phyloP scores from a whole-genome alignment of 2,888 invertebrate species.

The Scaptomyza tumidula region DNA sequence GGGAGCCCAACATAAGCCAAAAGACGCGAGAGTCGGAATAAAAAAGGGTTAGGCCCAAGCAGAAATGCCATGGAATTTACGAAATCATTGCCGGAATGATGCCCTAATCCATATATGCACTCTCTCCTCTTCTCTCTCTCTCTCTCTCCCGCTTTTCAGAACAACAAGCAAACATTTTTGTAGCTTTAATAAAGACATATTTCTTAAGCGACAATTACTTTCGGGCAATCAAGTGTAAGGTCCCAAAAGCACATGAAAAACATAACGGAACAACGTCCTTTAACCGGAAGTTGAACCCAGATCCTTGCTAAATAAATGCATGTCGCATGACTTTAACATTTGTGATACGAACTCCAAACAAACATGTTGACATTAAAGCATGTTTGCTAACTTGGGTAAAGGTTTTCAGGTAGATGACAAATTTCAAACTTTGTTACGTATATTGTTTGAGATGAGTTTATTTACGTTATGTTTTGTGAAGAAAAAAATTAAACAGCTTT shows the following conservation, averaged over 20 bases:
- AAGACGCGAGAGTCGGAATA: conserved; percentile 27
- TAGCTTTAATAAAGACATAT: conserved; percentile 22
- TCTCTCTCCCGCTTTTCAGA: background rate
- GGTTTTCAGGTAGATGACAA: too few relatives aligned
- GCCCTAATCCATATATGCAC: conserved; percentile 24
- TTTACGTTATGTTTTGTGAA: background rate
- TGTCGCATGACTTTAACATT: background rate
- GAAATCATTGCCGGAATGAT: conserved; percentile 47
- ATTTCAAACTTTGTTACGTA: too few relatives aligned
- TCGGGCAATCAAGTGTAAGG: conserved; percentile 19
- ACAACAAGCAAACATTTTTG: conserved; percentile 4
- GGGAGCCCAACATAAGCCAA: conserved; percentile 43
- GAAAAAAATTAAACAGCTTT: background rate
- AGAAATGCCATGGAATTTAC: conserved; percentile 34
- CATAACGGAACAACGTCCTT: background rate
- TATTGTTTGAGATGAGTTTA: too few relatives aligned
- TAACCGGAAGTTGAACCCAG: background rate
- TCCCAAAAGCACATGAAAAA: background rate
- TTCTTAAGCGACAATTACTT: conserved; percentile 21
- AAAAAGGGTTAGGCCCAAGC: conserved; percentile 43
- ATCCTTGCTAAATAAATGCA: conserved; percentile 1
- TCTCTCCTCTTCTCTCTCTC: background rate
- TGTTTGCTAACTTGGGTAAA: too few relatives aligned
- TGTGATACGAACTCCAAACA: background rate
- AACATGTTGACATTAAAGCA: background rate